A percentile compares a stretch with the other conserved stretches of the same genome.
Conservation (phyloP, 2,113 vertebrate genomes). For the Prochilodus magdalenae region DNA sequence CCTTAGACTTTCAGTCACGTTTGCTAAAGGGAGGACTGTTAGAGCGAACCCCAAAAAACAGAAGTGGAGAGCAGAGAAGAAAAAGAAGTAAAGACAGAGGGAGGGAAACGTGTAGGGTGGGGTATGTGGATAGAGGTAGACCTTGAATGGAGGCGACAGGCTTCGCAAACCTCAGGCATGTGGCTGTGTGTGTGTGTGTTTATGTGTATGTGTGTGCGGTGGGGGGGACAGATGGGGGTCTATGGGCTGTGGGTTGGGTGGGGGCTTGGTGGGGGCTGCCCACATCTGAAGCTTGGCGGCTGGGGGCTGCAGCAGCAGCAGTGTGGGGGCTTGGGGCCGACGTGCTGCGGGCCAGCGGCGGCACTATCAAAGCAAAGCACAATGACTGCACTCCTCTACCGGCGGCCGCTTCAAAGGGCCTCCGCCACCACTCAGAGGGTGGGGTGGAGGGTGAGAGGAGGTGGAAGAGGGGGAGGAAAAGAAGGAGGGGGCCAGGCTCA, state of each 20-base stretch:
- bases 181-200: constrained; percentile 11
- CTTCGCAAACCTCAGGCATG: constrained; percentile 82
- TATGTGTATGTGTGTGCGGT: neutral
- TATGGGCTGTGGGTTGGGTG: constrained; percentile 34
- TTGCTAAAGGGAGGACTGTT: neutral
- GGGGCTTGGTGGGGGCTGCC: constrained; percentile 65
- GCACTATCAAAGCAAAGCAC: constrained; percentile 84
- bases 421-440: constrained; percentile 74
- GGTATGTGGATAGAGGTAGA: constrained; percentile 50
- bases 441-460: constrained; percentile 44
- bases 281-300: constrained; percentile 88
- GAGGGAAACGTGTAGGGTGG: neutral
- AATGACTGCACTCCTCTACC: constrained; percentile 85
- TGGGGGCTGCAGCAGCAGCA: constrained; percentile 73
- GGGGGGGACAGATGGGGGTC: neutral
- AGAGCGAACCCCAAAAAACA: neutral
- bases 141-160: constrained; percentile 38
- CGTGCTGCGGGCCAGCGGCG: constrained; percentile 75
- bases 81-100: neutral
- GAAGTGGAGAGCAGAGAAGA: neutral
- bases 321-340: constrained; percentile 58
- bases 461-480: constrained; percentile 43
- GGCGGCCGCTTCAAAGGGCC: constrained; percentile 90
- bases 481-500: neutral
- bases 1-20: neutral